These are phyloP conservation scores for Drosophila pseudoobscura DNA, from an alignment of 1,140 invertebrate genomes.

Conservation along the genomic window DNA sequence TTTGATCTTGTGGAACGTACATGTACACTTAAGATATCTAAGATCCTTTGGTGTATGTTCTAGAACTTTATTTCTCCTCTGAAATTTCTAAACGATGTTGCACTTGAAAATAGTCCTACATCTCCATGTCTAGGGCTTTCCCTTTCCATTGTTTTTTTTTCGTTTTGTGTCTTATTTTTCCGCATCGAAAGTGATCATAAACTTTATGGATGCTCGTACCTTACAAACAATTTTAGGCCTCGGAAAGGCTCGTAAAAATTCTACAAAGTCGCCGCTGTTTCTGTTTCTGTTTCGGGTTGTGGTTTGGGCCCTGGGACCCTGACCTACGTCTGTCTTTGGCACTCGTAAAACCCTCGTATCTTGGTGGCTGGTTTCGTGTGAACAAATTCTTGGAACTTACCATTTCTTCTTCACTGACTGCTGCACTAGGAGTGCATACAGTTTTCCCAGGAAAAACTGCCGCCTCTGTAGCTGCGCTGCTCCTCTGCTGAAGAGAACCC, in stretches of 20 bases:
- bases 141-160: slow-evolving; percentile 18
- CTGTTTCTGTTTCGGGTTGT: too few species aligned
- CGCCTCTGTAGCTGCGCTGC: not conserved
- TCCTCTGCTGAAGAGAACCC: not conserved
- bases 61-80: too few species aligned
- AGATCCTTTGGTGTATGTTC: too few species aligned
- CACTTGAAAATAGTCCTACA: slow-evolving; percentile 1
- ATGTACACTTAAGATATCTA: too few species aligned
- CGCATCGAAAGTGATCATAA: slow-evolving; percentile 24
- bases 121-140: slow-evolving; percentile 15
- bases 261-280: slow-evolving; percentile 4
- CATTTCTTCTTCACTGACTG: slow-evolving; percentile 10
- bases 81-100: too few species aligned
- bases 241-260: slow-evolving; percentile 19
- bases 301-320: too few species aligned
- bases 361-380: not conserved
- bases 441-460: slow-evolving; percentile 10
- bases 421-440: slow-evolving; percentile 13
- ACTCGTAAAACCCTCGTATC: not conserved
- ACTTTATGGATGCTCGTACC: slow-evolving; percentile 3
- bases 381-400: slow-evolving; percentile 2
- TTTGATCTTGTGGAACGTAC: too few species aligned
- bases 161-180: too few species aligned
- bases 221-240: slow-evolving; percentile 4
- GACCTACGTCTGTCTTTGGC: too few species aligned